These are phyloP conservation scores for Tamias sibiricus DNA, from an alignment of 2,113 vertebrate species.

Conservation along the genomic window DNA sequence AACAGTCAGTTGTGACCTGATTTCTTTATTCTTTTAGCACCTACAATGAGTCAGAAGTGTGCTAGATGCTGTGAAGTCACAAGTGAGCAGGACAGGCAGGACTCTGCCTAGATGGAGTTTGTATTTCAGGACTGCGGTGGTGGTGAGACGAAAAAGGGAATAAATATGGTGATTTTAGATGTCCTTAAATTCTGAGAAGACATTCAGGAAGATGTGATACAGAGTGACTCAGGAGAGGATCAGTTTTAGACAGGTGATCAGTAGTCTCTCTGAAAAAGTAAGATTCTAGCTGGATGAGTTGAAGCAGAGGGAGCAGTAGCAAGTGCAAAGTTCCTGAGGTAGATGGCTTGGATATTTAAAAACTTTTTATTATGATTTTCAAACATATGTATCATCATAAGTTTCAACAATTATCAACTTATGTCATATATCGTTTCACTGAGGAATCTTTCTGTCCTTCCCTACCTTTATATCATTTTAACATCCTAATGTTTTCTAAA, in stretches of 20 bases:
- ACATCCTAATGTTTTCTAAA: conserved; percentile 32
- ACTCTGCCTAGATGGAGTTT: background rate
- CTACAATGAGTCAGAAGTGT: background rate
- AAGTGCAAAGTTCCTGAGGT: background rate
- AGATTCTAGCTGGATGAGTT: background rate
- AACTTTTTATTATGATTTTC: background rate
- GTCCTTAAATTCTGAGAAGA: background rate
- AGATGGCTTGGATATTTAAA: background rate
- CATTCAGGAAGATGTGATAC: background rate
- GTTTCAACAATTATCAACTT: background rate
- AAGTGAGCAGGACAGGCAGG: background rate
- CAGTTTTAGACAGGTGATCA: background rate
- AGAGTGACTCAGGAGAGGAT: background rate
- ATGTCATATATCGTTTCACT: background rate
- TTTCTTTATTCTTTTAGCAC: conserved; percentile 27
- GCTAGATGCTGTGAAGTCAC: background rate
- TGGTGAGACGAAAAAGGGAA: background rate
- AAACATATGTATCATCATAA: background rate
- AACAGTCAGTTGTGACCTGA: background rate
- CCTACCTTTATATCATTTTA: background rate
- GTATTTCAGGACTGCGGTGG: background rate
- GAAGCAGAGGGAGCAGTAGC: background rate
- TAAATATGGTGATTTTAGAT: background rate
- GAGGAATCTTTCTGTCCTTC: background rate
- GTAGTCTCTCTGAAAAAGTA: background rate